These are phyloP conservation scores for Homalodisca vitripennis DNA, from an alignment of 1,140 invertebrate species.

Conservation along the genomic window DNA sequence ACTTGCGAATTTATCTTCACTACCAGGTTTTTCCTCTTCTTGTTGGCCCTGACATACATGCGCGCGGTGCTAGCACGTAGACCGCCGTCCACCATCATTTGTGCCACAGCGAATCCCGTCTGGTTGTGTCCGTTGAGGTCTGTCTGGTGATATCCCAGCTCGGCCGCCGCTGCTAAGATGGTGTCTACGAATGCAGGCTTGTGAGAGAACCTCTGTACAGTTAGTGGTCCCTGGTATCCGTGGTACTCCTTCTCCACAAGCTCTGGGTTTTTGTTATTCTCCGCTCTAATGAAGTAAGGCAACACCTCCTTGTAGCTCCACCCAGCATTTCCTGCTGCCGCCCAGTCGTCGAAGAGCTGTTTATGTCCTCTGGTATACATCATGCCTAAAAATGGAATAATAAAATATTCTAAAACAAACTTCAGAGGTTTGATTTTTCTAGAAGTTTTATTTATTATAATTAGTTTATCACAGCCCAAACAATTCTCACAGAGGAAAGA, in stretches of 20 bases:
- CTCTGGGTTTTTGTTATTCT: slow-evolving; percentile 49
- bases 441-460: too few relatives aligned
- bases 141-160: slow-evolving; percentile 50
- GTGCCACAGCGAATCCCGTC: slow-evolving; percentile 51
- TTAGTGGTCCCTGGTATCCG: slow-evolving; percentile 59
- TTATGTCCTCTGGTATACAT: slow-evolving; percentile 65
- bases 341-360: slow-evolving; percentile 68
- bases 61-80: slow-evolving; percentile 49
- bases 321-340: slow-evolving; percentile 56
- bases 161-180: slow-evolving; percentile 59
- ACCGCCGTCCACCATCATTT: slow-evolving; percentile 41
- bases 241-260: slow-evolving; percentile 53
- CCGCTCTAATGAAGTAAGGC: slow-evolving; percentile 60
- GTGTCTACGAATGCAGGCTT: slow-evolving; percentile 53
- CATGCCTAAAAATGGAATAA: slow-evolving; percentile 54
- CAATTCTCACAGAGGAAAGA: too few relatives aligned
- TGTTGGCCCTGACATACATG: slow-evolving; percentile 56
- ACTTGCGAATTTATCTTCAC: slow-evolving; percentile 68
- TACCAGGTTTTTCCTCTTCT: slow-evolving; percentile 60
- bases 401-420: background rate
- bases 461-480: too few relatives aligned
- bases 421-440: too few relatives aligned
- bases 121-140: slow-evolving; percentile 57
- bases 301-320: slow-evolving; percentile 65
- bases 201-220: slow-evolving; percentile 53